Percentiles rank a stretch among this genome's conserved stretches.
phyloP scores from a whole-genome alignment of 2,113 vertebrate genomes.

The Petrocephalus zakoni region DNA sequence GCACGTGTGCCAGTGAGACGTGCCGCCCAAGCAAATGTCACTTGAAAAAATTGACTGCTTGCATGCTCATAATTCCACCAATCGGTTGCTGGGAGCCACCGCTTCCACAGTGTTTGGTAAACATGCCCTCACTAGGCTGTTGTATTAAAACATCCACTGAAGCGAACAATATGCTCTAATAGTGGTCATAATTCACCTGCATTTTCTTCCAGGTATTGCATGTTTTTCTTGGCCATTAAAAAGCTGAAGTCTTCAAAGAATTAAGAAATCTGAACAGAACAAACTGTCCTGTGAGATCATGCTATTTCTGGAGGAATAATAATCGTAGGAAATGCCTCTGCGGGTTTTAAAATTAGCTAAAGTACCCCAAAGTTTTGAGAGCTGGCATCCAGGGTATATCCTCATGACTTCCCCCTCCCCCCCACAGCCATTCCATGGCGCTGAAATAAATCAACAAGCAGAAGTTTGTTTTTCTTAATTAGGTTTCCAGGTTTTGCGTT shows the following conservation, averaged over 20 bases:
- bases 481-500: constrained; percentile 6
- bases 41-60: not conserved
- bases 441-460: not conserved
- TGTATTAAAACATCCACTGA: not conserved
- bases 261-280: constrained; percentile 32
- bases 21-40: not conserved
- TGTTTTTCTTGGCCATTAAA: constrained; percentile 32
- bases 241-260: constrained; percentile 20
- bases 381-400: not conserved
- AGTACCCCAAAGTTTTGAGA: not conserved
- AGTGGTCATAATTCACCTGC: constrained; percentile 17
- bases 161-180: not conserved
- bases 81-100: not conserved
- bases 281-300: constrained; percentile 18
- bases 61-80: not conserved
- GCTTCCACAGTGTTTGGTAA: not conserved
- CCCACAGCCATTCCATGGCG: not conserved
- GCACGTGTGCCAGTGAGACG: not conserved
- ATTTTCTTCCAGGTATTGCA: constrained; percentile 13
- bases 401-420: not conserved
- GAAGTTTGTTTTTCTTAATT: not conserved
- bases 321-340: not conserved
- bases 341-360: not conserved
- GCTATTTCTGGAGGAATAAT: constrained; percentile 29
- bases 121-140: not conserved